Evolutionary conservation across 2,113 vertebrate species (phyloP).

Genomic region (Stercorarius parasiticus): DNA sequence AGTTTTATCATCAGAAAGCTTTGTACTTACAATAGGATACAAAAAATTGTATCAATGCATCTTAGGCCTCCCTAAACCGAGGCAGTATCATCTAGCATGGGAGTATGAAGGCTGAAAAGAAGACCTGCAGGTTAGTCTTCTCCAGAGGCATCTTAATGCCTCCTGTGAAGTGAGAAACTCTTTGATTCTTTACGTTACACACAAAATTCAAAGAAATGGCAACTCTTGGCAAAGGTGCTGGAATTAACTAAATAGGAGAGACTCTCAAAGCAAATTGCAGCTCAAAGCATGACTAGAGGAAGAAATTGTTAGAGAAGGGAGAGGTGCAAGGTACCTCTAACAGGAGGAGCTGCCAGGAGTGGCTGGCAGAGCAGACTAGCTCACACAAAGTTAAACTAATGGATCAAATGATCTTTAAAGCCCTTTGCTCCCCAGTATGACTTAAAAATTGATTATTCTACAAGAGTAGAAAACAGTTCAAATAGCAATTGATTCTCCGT

Average conservation of each 20-base stretch:
- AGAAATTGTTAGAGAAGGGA: neutral
- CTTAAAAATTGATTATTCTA: neutral
- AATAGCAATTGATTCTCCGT: neutral
- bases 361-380: neutral
- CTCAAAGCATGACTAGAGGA: neutral
- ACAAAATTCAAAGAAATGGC: neutral
- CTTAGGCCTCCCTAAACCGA: neutral
- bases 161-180: neutral
- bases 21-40: neutral
- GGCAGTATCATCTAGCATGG: neutral
- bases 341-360: neutral
- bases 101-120: neutral
- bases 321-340: neutral
- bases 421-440: neutral
- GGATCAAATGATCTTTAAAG: neutral
- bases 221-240: neutral
- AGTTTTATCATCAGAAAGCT: neutral
- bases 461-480: neutral
- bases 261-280: neutral
- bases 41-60: neutral
- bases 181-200: neutral
- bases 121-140: neutral
- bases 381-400: neutral
- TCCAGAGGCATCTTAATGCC: neutral
- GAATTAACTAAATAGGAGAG: neutral